Evolutionary conservation across 2,888 invertebrate species (phyloP), one percentile per base, ranked within the genome.

Genomic region (Hirudinaria manillensis): DNA sequence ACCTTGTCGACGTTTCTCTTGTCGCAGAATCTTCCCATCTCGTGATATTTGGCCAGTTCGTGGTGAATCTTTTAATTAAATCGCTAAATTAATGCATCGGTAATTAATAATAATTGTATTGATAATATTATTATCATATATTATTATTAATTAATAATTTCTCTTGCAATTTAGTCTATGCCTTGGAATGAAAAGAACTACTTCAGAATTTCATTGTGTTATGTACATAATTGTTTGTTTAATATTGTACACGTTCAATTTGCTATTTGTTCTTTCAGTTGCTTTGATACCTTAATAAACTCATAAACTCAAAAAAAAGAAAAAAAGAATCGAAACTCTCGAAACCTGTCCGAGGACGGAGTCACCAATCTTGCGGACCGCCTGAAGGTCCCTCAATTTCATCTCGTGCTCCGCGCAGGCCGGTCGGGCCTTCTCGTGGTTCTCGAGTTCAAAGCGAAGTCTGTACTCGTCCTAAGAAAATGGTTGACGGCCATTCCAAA

Each of bases 21-120:
- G 51, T 79, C 77, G 56, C 82, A 80, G 79, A 88, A 88, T 21
- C 88, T 83, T 16, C 87, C 87, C 51, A 87, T 79, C 80, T 88
- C 88, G 78, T 88, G 87, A 81, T 88, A 88, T 78, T 87, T 86
- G 24, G 87, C 86, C 80, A 88, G 81, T 78, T 88, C 88, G 78
- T 88, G 85, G 80, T 88, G 88, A 72, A 88, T 83, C 86, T 87
- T 77, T 1, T 45, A 16, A 6, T 21, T 19, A 10, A 13, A 51
- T 68, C 34, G 70, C 34, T 10, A 34, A 16, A 68, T 29, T 16
- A 27, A 24, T 66, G 36, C 29, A 7, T 1, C n/a, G n/a, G 6
- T 67, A 6, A 36, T 10, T 6, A 6, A 10, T 36, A 45, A 45
- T 45, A 1, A 45, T 45, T 27, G 13, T 61, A 16, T 53, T 53